Evolutionary conservation across 2,888 invertebrate genomes (phyloP).

Genomic region (Lithophane socia): DNA sequence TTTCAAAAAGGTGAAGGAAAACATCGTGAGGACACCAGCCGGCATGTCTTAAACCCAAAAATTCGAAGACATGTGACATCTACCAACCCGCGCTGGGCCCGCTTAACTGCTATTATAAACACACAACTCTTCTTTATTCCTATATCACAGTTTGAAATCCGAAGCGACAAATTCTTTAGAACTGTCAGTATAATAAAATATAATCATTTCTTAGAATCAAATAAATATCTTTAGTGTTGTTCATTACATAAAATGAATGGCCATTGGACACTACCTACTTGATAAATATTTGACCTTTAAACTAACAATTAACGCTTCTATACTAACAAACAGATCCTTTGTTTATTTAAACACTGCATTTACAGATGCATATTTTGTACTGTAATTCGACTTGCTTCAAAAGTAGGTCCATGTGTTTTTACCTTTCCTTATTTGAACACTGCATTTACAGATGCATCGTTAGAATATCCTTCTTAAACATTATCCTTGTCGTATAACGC

Average conservation of each 20-base stretch:
- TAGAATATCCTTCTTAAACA: conserved; percentile 1
- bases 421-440: conserved; percentile 7
- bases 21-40: no score
- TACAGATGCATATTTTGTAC: not conserved
- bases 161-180: not conserved
- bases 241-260: not conserved
- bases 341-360: conserved; percentile 15
- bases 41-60: no score
- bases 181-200: not conserved
- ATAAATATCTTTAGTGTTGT: not conserved
- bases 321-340: not conserved
- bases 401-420: no score
- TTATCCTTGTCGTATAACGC: not conserved
- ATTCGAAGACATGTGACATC: no score
- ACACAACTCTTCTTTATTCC: not conserved
- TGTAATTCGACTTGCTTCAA: no score
- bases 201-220: conserved; percentile 11
- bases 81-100: no score
- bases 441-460: not conserved
- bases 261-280: conserved; percentile 1
- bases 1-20: no score
- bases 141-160: not conserved
- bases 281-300: conserved; percentile 31
- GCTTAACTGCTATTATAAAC: no score
- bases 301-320: conserved; percentile 6